Conservation (phyloP, 30 jellyfish, hydroid and myxozoan genomes). For the Morbakka virulenta region DNA sequence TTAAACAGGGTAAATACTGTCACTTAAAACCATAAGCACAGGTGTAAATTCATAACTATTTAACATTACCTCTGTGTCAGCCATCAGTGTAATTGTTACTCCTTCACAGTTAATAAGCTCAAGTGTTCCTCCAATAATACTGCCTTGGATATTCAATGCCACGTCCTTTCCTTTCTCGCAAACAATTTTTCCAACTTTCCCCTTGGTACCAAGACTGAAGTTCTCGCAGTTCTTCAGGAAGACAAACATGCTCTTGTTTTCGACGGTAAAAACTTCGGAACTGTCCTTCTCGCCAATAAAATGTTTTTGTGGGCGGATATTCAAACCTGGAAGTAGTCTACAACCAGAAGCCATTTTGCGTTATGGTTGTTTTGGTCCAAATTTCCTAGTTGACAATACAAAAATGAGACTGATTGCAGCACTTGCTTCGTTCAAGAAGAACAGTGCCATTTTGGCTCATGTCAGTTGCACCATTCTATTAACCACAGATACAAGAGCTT, state of each 20-base stretch:
- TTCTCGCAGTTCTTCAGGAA: constrained; percentile 61
- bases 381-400: too few species aligned
- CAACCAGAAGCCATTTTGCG: too few species aligned
- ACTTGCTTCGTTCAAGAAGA: too few species aligned
- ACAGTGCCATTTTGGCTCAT: too few species aligned
- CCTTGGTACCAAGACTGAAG: constrained; percentile 48
- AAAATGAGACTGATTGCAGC: too few species aligned
- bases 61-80: constrained; percentile 73
- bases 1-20: too few species aligned
- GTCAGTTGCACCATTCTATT: too few species aligned
- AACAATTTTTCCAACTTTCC: constrained; percentile 87
- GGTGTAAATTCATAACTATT: too few species aligned
- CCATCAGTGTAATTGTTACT: constrained; percentile 4
- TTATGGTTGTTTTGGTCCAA: too few species aligned
- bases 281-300: constrained; percentile 42
- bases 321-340: constrained; percentile 81
- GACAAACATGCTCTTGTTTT: constrained; percentile 64
- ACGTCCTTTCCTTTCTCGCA: constrained; percentile 44
- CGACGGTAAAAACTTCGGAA: constrained; percentile 46
- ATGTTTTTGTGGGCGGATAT: constrained; percentile 70
- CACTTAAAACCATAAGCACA: too few species aligned
- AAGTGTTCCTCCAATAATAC: constrained; percentile 72
- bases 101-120: constrained; percentile 59
- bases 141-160: constrained; percentile 16
- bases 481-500: too few species aligned